Percentiles rank a stretch among this genome's conserved stretches.
phyloP scores from a whole-genome alignment of 2,797 vertebrate genomes.

The Momotus momota region DNA sequence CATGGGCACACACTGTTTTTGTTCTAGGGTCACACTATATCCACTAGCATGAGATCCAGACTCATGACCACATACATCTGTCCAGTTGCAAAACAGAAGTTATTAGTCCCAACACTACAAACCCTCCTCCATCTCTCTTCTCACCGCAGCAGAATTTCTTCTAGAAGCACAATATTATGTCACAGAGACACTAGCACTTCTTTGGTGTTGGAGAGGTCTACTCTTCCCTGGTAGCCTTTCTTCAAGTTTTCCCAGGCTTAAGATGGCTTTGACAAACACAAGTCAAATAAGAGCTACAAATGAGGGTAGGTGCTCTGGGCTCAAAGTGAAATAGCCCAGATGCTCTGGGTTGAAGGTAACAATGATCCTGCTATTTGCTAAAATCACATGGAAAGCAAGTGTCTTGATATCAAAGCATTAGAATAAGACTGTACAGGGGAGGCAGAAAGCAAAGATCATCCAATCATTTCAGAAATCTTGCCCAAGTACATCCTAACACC shows the following conservation, averaged over 20 bases:
- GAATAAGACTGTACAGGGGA: not conserved
- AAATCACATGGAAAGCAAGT: not conserved
- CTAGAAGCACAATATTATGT: not conserved
- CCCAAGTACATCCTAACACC: not conserved
- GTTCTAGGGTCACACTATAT: not conserved
- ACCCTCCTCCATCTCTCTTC: not conserved
- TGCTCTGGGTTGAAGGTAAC: not conserved
- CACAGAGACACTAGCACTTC: not conserved
- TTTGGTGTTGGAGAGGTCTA: not conserved
- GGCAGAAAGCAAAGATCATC: not conserved
- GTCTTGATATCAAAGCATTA: not conserved
- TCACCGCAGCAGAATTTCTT: not conserved
- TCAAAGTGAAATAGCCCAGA: not conserved
- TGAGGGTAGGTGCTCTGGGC: not conserved
- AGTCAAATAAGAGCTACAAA: not conserved
- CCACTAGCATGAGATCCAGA: not conserved
- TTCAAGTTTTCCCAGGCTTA: not conserved
- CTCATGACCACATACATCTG: too few relatives aligned
- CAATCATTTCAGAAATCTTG: not conserved
- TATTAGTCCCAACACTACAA: fast-evolving
- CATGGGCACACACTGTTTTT: fast-evolving
- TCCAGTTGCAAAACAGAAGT: not conserved
- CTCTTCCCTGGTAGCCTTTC: not conserved
- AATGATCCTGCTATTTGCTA: not conserved
- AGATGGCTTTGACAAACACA: not conserved